Percentiles rank a stretch among this genome's conserved stretches.
Evolutionary conservation across 1,140 invertebrate species (phyloP).

Genomic region (Orchesella cincta): DNA sequence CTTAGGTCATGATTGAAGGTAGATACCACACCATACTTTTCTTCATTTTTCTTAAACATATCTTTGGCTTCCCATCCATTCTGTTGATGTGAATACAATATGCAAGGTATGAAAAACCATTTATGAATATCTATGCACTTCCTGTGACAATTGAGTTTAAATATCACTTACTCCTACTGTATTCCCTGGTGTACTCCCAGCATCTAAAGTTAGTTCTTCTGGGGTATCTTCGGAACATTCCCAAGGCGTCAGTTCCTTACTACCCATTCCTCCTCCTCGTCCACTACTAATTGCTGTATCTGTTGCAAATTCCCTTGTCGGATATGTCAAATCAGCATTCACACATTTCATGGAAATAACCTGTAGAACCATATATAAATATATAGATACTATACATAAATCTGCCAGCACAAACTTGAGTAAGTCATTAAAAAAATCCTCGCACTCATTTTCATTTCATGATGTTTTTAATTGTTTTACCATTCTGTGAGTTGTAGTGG

Average conservation of each 20-base stretch:
- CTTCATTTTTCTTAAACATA: constrained; percentile 92
- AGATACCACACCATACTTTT: constrained; percentile 82
- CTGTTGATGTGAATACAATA: too few species aligned
- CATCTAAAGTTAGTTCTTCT: constrained; percentile 59
- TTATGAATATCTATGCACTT: too few species aligned
- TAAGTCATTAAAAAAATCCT: too few species aligned
- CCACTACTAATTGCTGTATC: constrained; percentile 75
- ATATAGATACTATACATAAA: too few species aligned
- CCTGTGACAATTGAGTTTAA: too few species aligned
- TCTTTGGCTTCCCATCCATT: constrained; percentile 94
- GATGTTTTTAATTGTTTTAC: too few species aligned
- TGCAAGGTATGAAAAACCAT: too few species aligned
- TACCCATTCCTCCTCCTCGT: constrained; percentile 64
- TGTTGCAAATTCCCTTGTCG: constrained; percentile 61
- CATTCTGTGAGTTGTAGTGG: too few species aligned
- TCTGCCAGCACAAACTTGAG: too few species aligned
- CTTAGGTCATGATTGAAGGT: constrained; percentile 81
- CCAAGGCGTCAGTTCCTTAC: constrained; percentile 87
- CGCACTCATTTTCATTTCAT: too few species aligned
- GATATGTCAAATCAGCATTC: constrained; percentile 45
- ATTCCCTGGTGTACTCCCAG: constrained; percentile 67
- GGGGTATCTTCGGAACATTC: constrained; percentile 69
- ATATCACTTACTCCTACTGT: background rate
- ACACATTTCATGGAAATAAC: constrained; percentile 41
- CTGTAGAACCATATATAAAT: too few species aligned